phyloP scores from a whole-genome alignment of 1,140 invertebrate species.

The Stegodyphus mimosarum region DNA sequence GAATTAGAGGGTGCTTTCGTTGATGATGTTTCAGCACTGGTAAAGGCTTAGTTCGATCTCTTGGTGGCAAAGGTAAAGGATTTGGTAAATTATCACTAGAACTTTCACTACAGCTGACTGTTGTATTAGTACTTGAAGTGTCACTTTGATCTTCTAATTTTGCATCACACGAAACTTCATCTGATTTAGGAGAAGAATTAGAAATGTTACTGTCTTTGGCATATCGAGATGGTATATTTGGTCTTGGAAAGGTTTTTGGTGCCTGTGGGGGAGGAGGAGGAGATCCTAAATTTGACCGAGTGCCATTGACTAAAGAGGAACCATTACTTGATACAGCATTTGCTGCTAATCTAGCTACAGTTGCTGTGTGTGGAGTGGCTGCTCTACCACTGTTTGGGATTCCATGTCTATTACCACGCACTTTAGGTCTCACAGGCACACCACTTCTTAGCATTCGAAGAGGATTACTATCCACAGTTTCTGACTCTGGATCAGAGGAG shows the following conservation, averaged over 20 bases:
- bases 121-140: slow-evolving; percentile 47
- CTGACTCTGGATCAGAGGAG: slow-evolving; percentile 62
- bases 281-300: slow-evolving; percentile 46
- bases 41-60: slow-evolving; percentile 79
- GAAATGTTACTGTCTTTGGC: slow-evolving; percentile 23
- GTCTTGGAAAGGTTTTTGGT: slow-evolving; percentile 40
- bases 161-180: slow-evolving; percentile 4
- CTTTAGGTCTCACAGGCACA: slow-evolving; percentile 73
- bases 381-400: slow-evolving; percentile 56
- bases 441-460: slow-evolving; percentile 78
- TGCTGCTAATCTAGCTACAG: slow-evolving; percentile 61
- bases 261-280: slow-evolving; percentile 60
- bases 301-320: slow-evolving; percentile 28
- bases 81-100: slow-evolving; percentile 63
- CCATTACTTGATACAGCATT: slow-evolving; percentile 33
- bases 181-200: slow-evolving; percentile 7
- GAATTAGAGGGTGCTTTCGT: slow-evolving; percentile 87
- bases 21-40: slow-evolving; percentile 79
- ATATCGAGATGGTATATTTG: slow-evolving; percentile 42
- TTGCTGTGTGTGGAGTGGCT: slow-evolving; percentile 63
- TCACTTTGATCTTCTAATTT: slow-evolving; percentile 51
- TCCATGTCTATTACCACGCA: slow-evolving; percentile 73
- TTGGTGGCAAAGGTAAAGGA: slow-evolving; percentile 84
- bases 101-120: slow-evolving; percentile 39
- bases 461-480: slow-evolving; percentile 75